Base-by-base conservation (phyloP, 2,113 vertebrate species). In the Vanacampus margaritifer region DNA sequence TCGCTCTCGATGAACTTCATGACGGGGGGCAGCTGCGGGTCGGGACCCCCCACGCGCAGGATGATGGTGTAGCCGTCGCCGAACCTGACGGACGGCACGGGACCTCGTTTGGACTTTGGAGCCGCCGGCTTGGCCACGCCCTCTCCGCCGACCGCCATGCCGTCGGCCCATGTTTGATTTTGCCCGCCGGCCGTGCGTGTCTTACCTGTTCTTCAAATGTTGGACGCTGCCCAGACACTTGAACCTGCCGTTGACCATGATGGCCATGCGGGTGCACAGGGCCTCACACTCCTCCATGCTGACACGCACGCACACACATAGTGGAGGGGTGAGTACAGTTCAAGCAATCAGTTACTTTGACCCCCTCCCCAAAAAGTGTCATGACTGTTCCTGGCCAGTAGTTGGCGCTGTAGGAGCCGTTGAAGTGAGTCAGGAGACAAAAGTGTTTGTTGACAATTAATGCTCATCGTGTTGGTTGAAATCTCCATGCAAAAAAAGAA, bases 261-360 rank as follows among this genome's bases (percentile, higher is more conserved):
- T 98, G 0, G 97, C 95, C 95, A 99, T 98, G 76, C 97, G 91
- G 41, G 97, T 99, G 66, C 97, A 99, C 43, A 99, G 86, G 0
- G 97, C 97, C 88, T 99, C 97, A 85, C 97, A 99, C 76, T 99
- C 97, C 89, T 99, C 97, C 97, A 99, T 99, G 67, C 97, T 98
- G 89, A 23, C 76, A 79, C 65, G 48, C 59, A 71, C 12, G 54
- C 28, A 78, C 78, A 88, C 64, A 85, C 23, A 68, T 41, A 54
- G 76, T 77, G 23, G 21, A 3, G 10, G 39, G 39, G 39, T 41
- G 39, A 41, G 39, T 41, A 41, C 11, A 13, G 39, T 32, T 32
- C 28, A 32, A 32, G 2, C 28, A 2, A 2, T 32, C 28, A 32
- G 28, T 2, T 32, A 32, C 28, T 32, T 32, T 32, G 28, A n/a